Evolutionary conservation across 2,888 invertebrate genomes (phyloP).

Genomic region (Eilema depressum): DNA sequence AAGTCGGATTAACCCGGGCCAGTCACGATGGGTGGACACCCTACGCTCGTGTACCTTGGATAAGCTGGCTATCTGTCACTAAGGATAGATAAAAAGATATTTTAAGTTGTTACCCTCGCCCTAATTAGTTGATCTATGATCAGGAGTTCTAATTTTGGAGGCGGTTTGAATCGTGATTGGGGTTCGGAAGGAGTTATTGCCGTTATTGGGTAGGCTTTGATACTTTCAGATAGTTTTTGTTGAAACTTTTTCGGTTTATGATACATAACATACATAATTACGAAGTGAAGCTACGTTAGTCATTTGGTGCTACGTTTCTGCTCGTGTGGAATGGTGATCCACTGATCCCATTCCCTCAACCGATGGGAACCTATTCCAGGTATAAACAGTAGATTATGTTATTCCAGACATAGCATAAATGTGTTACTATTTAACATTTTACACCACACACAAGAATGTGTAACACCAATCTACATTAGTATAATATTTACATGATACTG

Average conservation of each 20-base stretch:
- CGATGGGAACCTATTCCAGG: too few species aligned
- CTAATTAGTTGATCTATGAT: conserved; percentile 48
- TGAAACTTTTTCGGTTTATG: background rate
- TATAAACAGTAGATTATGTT: too few species aligned
- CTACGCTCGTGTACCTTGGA: conserved; percentile 30
- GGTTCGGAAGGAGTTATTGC: conserved; percentile 8
- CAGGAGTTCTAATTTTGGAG: conserved; percentile 21
- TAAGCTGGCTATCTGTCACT: conserved; percentile 48
- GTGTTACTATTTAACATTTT: too few species aligned
- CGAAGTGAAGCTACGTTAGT: too few species aligned
- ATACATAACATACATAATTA: too few species aligned
- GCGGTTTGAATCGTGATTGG: conserved; percentile 12
- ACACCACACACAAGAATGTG: too few species aligned
- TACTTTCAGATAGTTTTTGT: background rate
- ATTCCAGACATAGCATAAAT: too few species aligned
- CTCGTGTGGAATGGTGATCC: too few species aligned
- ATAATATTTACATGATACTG: too few species aligned
- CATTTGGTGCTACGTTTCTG: too few species aligned
- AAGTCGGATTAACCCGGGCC: conserved; percentile 44
- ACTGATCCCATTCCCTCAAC: too few species aligned
- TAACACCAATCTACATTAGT: too few species aligned
- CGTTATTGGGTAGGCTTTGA: background rate
- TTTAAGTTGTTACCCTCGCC: conserved; percentile 42
- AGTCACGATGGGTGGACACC: conserved; percentile 38
- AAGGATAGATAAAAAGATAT: conserved; percentile 42